A percentile compares a stretch with the other conserved stretches of the same genome.
Conservation (phyloP, 2,888 invertebrate genomes). For the Proisotoma minuta region DNA sequence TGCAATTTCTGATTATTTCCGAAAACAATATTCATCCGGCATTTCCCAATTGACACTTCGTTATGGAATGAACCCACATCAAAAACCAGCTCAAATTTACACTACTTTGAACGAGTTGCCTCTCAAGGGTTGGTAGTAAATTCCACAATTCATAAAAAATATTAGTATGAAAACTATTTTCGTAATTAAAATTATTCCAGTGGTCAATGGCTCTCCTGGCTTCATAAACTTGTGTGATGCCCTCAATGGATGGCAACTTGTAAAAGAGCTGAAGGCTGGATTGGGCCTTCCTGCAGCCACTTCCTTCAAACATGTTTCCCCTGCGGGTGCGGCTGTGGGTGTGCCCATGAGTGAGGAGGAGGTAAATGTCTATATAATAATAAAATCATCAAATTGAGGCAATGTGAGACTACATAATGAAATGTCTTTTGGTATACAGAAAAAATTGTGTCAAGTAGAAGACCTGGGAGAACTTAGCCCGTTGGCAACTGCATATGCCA, state of each 20-base stretch:
- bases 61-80: conserved; percentile 98
- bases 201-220: conserved; percentile 91
- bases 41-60: conserved; percentile 76
- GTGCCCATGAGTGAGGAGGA: conserved; percentile 68
- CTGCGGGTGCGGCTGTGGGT: conserved; percentile 93
- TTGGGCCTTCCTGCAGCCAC: conserved; percentile 83
- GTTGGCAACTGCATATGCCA: conserved; percentile 84
- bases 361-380: conserved; percentile 54
- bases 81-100: conserved; percentile 89
- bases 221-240: conserved; percentile 97
- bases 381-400: too few relatives aligned
- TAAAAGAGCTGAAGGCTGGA: conserved; percentile 75
- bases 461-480: conserved; percentile 74
- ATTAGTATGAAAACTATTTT: not conserved
- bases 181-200: conserved; percentile 50
- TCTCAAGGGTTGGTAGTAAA: conserved; percentile 60
- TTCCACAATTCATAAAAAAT: not conserved
- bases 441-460: conserved; percentile 87
- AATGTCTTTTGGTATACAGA: too few relatives aligned
- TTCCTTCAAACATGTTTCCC: conserved; percentile 97
- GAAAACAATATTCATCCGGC: conserved; percentile 76
- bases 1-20: conserved; percentile 91
- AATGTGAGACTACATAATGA: too few relatives aligned
- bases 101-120: conserved; percentile 75
- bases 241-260: conserved; percentile 94